Evolutionary conservation across 1,140 invertebrate genomes (phyloP), one percentile per base, ranked within the genome.

Genomic region (Dysdera silvatica): DNA sequence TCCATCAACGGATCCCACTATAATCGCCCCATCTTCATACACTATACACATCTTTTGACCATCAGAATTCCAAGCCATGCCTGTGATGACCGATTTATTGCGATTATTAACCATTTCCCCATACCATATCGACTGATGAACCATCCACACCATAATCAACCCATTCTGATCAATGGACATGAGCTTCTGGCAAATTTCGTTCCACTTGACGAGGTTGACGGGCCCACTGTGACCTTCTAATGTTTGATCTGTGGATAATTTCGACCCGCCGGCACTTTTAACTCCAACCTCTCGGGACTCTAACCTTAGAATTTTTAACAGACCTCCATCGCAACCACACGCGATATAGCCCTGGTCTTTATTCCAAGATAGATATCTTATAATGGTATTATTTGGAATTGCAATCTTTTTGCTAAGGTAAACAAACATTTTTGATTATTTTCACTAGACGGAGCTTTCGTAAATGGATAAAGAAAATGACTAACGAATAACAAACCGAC

Each of bases 61-160:
- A 80, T 98, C 93, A 28, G 84, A 83, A 71, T 90, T 95, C 96
- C 96, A 99, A 31, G 88, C 83, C 90, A 99, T 95, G 57, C 91
- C 89, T 69, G 84, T 86, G 0, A 99, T 95, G 1, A 93, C 87
- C 2, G 91, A 97, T 73, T 96, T 97, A 71, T 98, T 98, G 48
- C 95, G 81, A 75, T 98, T 98, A 74, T 99, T 99, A 62, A 98
- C 96, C 96, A 99, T 99, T 77, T 99, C 95, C 78, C 98, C 94
- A 77, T 94, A 96, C 95, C 94, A 98, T 0, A 89, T 87, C 14
- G 91, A 81, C 95, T 80, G 97, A 73, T 97, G 95, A 4, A 96
- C 74, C 88, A 95, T 95, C 95, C 95, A 99, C 4, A 99, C 95
- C 73, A 98, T 95, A 60, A 99, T 98, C 2, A 98, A 86, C 24